These are phyloP conservation scores for Acipenser oxyrinchus DNA, from an alignment of 2,797 vertebrate genomes.

Conservation along the genomic window DNA sequence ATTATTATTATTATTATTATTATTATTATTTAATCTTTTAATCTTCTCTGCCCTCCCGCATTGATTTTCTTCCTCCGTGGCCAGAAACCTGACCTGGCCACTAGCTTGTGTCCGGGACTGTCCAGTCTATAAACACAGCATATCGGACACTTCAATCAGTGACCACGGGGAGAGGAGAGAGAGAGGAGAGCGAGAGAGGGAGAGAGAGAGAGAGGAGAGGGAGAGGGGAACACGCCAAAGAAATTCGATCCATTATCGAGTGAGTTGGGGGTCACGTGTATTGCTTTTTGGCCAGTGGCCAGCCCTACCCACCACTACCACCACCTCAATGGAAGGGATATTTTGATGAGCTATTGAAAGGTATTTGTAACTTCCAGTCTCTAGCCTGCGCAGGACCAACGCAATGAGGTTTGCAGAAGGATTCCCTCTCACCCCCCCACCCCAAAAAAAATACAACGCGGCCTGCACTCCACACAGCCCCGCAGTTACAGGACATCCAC, in stretches of 20 bases:
- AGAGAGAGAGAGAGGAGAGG: not conserved
- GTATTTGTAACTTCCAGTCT: slow-evolving; percentile 58
- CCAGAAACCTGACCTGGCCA: slow-evolving; percentile 45
- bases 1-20: too few species aligned
- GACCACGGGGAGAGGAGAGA: slow-evolving; percentile 28
- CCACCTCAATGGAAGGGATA: slow-evolving; percentile 47
- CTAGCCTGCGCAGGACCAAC: slow-evolving; percentile 26
- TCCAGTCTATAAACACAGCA: slow-evolving; percentile 7
- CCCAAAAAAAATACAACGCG: slow-evolving; percentile 23
- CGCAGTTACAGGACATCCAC: too few species aligned
- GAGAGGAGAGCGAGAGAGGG: slow-evolving; percentile 14
- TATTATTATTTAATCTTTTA: too few species aligned
- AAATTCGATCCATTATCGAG: slow-evolving; percentile 69
- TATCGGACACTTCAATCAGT: slow-evolving; percentile 13
- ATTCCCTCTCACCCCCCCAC: slow-evolving; percentile 1
- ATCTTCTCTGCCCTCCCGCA: slow-evolving; percentile 39
- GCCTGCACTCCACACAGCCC: too few species aligned
- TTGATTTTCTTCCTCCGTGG: slow-evolving; percentile 48
- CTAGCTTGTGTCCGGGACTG: slow-evolving; percentile 30
- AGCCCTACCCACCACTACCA: slow-evolving; percentile 45
- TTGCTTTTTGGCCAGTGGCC: slow-evolving; percentile 75
- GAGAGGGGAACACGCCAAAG: slow-evolving; percentile 58
- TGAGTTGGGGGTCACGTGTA: slow-evolving; percentile 71
- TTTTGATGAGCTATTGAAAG: slow-evolving; percentile 56
- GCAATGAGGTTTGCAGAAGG: too few species aligned